Evolutionary conservation across 2,888 invertebrate species (phyloP).

Genomic region (Macrosiphum euphorbiae): DNA sequence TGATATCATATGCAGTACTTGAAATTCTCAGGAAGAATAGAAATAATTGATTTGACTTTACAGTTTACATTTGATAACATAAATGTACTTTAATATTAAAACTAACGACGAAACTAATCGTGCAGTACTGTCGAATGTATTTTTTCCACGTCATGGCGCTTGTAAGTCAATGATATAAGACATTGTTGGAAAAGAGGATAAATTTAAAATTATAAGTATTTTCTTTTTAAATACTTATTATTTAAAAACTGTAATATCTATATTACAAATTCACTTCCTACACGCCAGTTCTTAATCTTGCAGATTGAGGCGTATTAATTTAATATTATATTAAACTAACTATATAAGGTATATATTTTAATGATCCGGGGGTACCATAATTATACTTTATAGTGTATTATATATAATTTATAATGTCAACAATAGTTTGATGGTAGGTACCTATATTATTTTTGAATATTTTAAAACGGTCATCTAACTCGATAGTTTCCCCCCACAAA

Average conservation of each 20-base stretch:
- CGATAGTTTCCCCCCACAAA: neutral
- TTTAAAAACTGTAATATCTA: neutral
- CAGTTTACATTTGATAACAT: neutral
- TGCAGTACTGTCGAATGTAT: neutral
- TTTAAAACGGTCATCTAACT: neutral
- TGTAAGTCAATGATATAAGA: neutral
- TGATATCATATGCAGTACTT: neutral
- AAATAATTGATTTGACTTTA: neutral
- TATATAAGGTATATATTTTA: neutral
- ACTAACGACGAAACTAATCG: neutral
- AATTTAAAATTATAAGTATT: neutral
- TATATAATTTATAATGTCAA: neutral
- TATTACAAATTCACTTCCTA: neutral
- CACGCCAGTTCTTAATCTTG: neutral
- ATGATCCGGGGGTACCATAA: neutral
- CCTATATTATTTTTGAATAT: neutral
- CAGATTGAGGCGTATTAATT: neutral
- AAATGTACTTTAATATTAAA: neutral
- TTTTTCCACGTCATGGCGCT: neutral
- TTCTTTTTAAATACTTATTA: neutral
- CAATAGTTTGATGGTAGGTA: neutral
- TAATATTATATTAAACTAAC: too few relatives aligned
- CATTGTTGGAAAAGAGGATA: neutral
- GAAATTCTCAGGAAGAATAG: neutral
- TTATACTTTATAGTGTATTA: neutral